phyloP scores from a whole-genome alignment of 2,113 vertebrate genomes.

The Gasterosteus aculeatus region DNA sequence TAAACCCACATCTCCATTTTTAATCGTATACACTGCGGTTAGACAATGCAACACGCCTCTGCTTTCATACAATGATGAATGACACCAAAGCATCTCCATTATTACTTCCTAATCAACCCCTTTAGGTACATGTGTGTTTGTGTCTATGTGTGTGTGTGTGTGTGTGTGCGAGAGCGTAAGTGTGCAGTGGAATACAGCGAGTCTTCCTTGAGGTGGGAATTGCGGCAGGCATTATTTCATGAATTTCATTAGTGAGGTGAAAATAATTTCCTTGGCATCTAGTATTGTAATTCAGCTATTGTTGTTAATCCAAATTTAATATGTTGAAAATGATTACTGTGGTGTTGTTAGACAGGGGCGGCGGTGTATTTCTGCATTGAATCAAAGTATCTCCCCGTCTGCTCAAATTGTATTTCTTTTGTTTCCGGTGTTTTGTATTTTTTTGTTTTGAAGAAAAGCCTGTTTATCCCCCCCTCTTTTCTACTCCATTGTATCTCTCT shows the following conservation, averaged over 20 bases:
- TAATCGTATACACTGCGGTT: conserved; percentile 45
- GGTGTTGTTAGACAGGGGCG: conserved; percentile 13
- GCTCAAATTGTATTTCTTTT: not conserved
- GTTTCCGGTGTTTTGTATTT: conserved; percentile 10
- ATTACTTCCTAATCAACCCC: conserved; percentile 69
- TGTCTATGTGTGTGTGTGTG: conserved; percentile 16
- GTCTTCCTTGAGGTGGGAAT: conserved; percentile 51
- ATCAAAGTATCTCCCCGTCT: conserved; percentile 29
- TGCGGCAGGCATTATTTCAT: conserved; percentile 63
- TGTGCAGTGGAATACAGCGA: not conserved
- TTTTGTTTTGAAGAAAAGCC: conserved; percentile 30
- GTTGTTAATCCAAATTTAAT: conserved; percentile 78
- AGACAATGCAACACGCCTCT: conserved; percentile 44
- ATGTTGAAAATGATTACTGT: conserved; percentile 65
- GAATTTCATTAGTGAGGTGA: conserved; percentile 75
- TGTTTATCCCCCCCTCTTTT: conserved; percentile 37
- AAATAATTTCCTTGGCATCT: conserved; percentile 72
- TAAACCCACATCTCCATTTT: conserved; percentile 49
- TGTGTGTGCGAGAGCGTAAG: not conserved
- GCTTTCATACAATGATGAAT: conserved; percentile 58
- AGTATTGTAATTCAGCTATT: conserved; percentile 68
- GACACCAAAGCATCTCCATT: conserved; percentile 37
- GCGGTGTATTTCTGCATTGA: conserved; percentile 21
- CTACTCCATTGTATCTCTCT: not conserved
- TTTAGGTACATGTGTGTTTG: conserved; percentile 38